A percentile compares a stretch with the other conserved stretches of the same genome.
phyloP scores from a whole-genome alignment of 2,888 invertebrate genomes.

The Thumatha senex region DNA sequence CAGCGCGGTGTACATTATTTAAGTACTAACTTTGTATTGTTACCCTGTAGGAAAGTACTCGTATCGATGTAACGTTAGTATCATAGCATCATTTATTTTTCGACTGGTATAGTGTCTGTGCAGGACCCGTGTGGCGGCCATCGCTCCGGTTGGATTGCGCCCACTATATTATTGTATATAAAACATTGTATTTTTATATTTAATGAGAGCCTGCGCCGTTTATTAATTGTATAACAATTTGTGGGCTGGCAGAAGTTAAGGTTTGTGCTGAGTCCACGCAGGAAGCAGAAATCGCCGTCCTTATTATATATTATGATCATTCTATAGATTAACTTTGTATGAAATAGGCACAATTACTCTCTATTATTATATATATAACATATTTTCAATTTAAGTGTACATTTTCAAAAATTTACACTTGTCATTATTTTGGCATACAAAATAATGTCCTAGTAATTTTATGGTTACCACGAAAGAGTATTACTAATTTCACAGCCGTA shows the following conservation, averaged over 20 bases:
- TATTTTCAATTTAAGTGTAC: too few relatives aligned
- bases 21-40: background rate
- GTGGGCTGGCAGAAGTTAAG: background rate
- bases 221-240: constrained; percentile 4
- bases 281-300: background rate
- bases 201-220: constrained; percentile 6
- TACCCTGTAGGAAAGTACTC: constrained; percentile 1
- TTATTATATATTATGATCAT: background rate
- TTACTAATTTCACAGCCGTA: too few relatives aligned
- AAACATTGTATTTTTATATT: constrained; percentile 41
- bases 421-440: too few relatives aligned
- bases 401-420: too few relatives aligned
- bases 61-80: constrained; percentile 1
- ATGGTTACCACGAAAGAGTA: too few relatives aligned
- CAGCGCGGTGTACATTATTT: background rate
- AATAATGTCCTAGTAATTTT: too few relatives aligned
- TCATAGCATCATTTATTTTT: constrained; percentile 5
- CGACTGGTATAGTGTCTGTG: background rate
- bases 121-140: background rate
- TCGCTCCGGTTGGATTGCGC: constrained; percentile 3
- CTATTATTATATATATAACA: too few relatives aligned
- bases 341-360: too few relatives aligned
- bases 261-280: background rate
- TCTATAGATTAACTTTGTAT: too few relatives aligned
- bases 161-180: constrained; percentile 14